Conservation (phyloP, 2,797 vertebrate species). For the Crocodylus rhombifer region DNA sequence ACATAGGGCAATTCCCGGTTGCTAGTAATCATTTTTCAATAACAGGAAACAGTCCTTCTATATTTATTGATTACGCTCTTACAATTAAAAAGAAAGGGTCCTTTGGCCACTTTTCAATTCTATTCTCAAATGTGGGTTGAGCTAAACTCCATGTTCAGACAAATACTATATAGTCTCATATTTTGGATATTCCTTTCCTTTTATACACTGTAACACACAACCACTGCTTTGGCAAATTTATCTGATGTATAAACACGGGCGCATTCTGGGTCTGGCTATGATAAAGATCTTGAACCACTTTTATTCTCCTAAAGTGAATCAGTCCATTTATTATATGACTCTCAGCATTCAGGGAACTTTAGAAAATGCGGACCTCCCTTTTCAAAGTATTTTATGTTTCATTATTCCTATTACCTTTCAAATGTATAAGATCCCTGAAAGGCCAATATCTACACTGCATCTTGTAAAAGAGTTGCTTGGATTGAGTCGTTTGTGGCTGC, state of each 20-base stretch:
- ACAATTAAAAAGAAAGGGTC: neutral
- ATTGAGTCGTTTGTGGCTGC: neutral
- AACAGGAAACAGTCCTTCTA: neutral
- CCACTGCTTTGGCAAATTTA: neutral
- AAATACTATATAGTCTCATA: neutral
- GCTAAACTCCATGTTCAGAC: neutral
- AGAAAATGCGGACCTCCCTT: conserved; percentile 16
- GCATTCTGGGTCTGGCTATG: neutral
- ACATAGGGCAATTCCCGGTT: neutral
- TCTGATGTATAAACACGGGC: neutral
- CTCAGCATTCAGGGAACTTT: neutral
- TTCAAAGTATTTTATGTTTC: conserved; percentile 23
- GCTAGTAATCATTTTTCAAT: neutral
- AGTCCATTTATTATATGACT: neutral
- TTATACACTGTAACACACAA: neutral
- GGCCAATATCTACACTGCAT: neutral
- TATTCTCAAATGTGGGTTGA: neutral
- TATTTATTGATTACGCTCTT: neutral
- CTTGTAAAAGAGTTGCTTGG: neutral
- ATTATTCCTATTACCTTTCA: neutral
- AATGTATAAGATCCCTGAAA: neutral
- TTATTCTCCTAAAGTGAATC: neutral
- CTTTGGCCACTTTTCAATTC: neutral
- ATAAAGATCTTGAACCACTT: neutral
- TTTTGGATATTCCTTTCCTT: neutral